phyloP scores from a whole-genome alignment of 2,113 vertebrate genomes.

The Sapayoa aenigma region DNA sequence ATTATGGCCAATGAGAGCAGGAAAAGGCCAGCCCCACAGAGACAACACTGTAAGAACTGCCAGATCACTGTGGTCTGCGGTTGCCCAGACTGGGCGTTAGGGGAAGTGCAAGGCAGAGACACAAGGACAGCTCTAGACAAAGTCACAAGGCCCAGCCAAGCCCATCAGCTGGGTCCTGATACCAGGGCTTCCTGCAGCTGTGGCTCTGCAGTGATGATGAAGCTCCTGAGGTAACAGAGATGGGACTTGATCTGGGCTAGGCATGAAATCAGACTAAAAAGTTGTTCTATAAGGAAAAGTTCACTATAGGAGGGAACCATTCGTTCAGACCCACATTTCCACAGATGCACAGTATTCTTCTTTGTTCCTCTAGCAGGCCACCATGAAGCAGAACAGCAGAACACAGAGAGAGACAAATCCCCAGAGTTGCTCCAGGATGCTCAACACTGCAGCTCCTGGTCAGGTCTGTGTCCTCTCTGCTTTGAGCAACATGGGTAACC shows the following conservation, averaged over 20 bases:
- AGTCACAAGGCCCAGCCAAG: not conserved
- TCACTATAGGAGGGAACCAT: not conserved
- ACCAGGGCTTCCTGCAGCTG: not conserved
- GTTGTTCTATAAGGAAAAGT: not conserved
- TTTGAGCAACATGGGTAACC: not conserved
- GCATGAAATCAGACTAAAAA: not conserved
- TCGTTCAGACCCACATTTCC: not conserved
- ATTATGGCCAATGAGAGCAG: not conserved
- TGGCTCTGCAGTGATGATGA: not conserved
- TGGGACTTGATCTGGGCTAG: not conserved
- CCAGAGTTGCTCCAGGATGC: not conserved
- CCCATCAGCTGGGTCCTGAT: not conserved
- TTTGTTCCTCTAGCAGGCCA: not conserved
- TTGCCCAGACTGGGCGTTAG: accelerated
- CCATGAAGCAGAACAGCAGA: not conserved
- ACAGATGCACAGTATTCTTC: not conserved
- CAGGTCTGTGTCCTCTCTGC: not conserved
- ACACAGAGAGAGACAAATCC: not conserved
- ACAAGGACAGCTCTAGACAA: not conserved
- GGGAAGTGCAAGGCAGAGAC: not conserved
- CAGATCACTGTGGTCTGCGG: accelerated
- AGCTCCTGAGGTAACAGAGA: not conserved
- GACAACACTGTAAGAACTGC: not conserved
- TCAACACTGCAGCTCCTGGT: not conserved
- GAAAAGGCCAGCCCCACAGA: not conserved